These are phyloP conservation scores for Anguilla rostrata DNA, from an alignment of 2,113 vertebrate genomes.

Conservation along the genomic window DNA sequence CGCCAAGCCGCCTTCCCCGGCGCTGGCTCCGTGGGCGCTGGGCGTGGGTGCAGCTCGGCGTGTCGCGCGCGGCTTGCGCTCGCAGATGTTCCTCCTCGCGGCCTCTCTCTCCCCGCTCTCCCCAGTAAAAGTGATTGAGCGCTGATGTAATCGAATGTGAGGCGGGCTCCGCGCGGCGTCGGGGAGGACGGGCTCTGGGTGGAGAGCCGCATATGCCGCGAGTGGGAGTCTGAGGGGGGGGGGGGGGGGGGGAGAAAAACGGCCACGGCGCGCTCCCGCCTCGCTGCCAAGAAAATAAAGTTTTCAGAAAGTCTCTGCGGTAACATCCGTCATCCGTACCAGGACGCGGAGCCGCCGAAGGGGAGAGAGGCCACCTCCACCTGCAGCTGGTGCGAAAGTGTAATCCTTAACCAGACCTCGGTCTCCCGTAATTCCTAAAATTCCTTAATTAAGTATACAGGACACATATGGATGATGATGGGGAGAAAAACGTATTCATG, in stretches of 20 bases:
- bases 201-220: conserved; percentile 13
- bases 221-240: conserved; percentile 21
- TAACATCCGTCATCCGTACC: conserved; percentile 11
- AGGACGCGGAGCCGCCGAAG: conserved; percentile 6
- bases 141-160: conserved; percentile 37
- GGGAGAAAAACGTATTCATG: too few relatives aligned
- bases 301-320: conserved; percentile 1
- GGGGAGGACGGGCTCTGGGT: conserved; percentile 20
- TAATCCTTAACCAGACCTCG: not conserved
- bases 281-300: not conserved
- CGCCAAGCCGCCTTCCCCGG: not conserved
- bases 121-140: conserved; percentile 37
- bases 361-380: conserved; percentile 13
- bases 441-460: too few relatives aligned
- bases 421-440: not conserved
- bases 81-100: conserved; percentile 16
- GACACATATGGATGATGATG: not conserved
- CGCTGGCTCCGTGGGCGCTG: not conserved
- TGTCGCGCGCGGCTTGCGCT: conserved; percentile 9
- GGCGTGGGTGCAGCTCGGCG: not conserved
- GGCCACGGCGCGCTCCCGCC: not conserved
- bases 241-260: not conserved
- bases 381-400: conserved; percentile 25
- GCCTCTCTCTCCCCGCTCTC: not conserved
- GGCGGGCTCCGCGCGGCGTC: conserved; percentile 27